Base-by-base conservation (phyloP, 2,888 invertebrate species). In the Deilephila elpenor region DNA sequence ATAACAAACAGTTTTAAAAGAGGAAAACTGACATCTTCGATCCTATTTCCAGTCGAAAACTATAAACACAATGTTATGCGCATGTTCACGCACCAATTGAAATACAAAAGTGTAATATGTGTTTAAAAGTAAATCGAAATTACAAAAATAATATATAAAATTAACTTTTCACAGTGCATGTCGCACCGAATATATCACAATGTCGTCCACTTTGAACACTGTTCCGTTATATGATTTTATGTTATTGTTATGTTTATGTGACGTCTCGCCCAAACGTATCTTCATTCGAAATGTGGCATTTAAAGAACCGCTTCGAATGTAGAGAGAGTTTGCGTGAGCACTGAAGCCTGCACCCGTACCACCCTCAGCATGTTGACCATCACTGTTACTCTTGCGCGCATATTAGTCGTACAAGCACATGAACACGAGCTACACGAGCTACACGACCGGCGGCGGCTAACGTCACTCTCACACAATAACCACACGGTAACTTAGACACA, bases 301-400 rank as follows among this genome's bases (percentile, higher is more conserved):
- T 34, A 8, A 56, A 67, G 20, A 19, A 29, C 34, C 71, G 70
- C 59, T 34, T 61, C 56, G 56, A 72, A 75, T 74, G 56, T 75
- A 51, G 73, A 56, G 74, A 80, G 79, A 77, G 88, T 91, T 91
- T 89, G 89, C 90, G 90, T 87, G 89, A 86, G 88, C 88, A 82
- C 79, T 77, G 78, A 79, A 82, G 91, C 91, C 93, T 93, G 93
- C 94, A 94, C 93, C 90, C 91, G 93, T 93, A 91, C 93, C 92
- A 91, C 93, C 90, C 89, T 86, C 84, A 91, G 93, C 93, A 93
- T 93, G 93, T 90, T 91, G 83, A 86, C 84, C 89, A 86, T 84
- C 88, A 87, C 88, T 83, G 78, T 76, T 78, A 88, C 85, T 84
- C 84, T 83, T 79, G 76, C 82, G 76, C 82, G 85, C 83, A 83